These are phyloP conservation scores for Nomada ruficornis DNA, from an alignment of 2,888 invertebrate genomes.

Conservation along the genomic window DNA sequence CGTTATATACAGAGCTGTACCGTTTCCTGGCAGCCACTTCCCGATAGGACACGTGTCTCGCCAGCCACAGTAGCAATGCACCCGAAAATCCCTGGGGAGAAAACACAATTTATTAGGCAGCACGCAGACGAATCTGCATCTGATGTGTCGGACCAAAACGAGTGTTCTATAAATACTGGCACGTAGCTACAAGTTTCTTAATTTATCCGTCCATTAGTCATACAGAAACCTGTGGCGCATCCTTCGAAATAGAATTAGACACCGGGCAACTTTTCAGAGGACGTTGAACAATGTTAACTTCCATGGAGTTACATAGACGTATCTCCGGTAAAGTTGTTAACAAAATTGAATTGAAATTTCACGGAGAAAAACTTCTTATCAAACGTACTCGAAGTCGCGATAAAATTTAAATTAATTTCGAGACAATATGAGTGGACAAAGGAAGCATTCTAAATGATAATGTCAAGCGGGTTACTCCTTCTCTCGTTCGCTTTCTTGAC, in stretches of 20 bases:
- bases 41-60: constrained; percentile 74
- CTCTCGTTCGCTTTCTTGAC: constrained; percentile 42
- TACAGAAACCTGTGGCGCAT: neutral
- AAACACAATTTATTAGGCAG: constrained; percentile 64
- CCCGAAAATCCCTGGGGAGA: constrained; percentile 48
- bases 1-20: constrained; percentile 65
- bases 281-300: too few relatives aligned
- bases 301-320: too few relatives aligned
- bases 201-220: neutral
- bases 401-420: too few relatives aligned
- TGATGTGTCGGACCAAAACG: constrained; percentile 19
- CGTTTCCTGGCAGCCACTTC: constrained; percentile 68
- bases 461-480: constrained; percentile 53
- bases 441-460: constrained; percentile 50
- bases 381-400: too few relatives aligned
- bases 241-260: neutral
- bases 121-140: constrained; percentile 46
- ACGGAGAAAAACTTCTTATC: too few relatives aligned
- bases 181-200: neutral
- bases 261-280: too few relatives aligned
- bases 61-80: constrained; percentile 62
- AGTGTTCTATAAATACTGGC: constrained; percentile 43
- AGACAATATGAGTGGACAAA: neutral
- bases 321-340: too few relatives aligned
- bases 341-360: too few relatives aligned